phyloP scores from a whole-genome alignment of 2,797 vertebrate species.

The Xiphorhynchus erythropygius region DNA sequence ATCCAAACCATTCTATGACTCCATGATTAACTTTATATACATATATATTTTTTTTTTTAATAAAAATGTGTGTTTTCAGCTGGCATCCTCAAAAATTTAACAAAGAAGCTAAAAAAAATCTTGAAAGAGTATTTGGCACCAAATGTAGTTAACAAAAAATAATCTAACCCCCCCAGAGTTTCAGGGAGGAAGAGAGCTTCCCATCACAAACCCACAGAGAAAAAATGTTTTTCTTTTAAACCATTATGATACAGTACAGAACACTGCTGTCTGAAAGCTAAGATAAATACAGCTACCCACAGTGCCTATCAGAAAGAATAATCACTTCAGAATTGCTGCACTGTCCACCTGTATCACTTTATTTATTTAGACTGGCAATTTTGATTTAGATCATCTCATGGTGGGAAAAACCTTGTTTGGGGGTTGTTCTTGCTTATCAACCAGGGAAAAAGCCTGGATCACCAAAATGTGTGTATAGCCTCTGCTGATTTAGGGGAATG shows the following conservation, averaged over 20 bases:
- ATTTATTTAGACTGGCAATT: conserved; percentile 48
- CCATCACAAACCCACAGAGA: not conserved
- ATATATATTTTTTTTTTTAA: not conserved
- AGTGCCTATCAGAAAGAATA: conserved; percentile 49
- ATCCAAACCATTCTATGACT: not conserved
- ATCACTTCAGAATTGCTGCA: conserved; percentile 36
- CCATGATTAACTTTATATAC: not conserved
- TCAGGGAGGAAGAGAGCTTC: not conserved
- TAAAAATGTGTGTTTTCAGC: not conserved
- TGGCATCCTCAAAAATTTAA: not conserved
- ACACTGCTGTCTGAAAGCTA: conserved; percentile 6
- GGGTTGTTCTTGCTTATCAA: not conserved
- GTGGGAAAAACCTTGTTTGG: not conserved
- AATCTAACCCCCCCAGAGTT: not conserved
- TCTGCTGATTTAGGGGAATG: not conserved
- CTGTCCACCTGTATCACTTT: not conserved
- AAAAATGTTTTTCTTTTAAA: conserved; percentile 10
- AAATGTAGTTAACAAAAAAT: not conserved
- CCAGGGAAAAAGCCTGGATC: not conserved
- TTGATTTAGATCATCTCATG: conserved; percentile 29
- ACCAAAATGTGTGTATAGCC: not conserved
- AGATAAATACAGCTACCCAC: conserved; percentile 38
- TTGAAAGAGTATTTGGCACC: not conserved
- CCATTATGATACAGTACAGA: not conserved
- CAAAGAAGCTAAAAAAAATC: not conserved